phyloP scores from a whole-genome alignment of 2,888 invertebrate genomes.

The Ochlodes sylvanus region DNA sequence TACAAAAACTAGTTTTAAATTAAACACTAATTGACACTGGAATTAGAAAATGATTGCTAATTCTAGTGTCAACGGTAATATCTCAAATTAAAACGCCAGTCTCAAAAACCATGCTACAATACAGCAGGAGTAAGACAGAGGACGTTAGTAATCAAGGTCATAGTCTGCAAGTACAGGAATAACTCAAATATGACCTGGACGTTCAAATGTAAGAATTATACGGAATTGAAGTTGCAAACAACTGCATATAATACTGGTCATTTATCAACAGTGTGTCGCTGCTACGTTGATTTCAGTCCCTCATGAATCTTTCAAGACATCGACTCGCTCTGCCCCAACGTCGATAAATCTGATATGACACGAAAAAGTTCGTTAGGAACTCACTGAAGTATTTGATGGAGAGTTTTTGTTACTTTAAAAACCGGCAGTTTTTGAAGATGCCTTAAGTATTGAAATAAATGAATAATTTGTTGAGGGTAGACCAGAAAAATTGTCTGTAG shows the following conservation, averaged over 20 bases:
- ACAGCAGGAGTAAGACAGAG: neutral
- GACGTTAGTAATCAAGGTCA: constrained; percentile 54
- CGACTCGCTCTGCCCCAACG: constrained; percentile 17
- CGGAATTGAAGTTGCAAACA: constrained; percentile 65
- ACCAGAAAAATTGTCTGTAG: neutral
- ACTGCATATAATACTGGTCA: constrained; percentile 69
- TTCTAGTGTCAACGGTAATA: neutral
- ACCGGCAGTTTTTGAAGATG: neutral
- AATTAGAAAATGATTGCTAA: neutral
- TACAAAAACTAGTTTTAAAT: no score
- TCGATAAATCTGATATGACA: constrained; percentile 35
- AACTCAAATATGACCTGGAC: constrained; percentile 67
- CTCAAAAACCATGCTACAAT: neutral
- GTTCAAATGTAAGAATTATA: constrained; percentile 71
- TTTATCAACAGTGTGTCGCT: constrained; percentile 59
- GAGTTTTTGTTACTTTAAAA: constrained; percentile 20
- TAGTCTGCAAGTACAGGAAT: constrained; percentile 52
- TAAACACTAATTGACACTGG: no score
- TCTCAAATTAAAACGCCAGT: neutral
- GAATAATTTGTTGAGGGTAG: constrained; percentile 6
- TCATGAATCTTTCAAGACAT: constrained; percentile 60
- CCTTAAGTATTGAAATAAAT: constrained; percentile 9
- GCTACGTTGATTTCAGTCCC: constrained; percentile 61
- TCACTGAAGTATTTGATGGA: constrained; percentile 17
- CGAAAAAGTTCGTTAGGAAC: constrained; percentile 35